A percentile compares a stretch with the other conserved stretches of the same genome.
Evolutionary conservation across 2,113 vertebrate species (phyloP).

Genomic region (Tachysurus fulvidraco): DNA sequence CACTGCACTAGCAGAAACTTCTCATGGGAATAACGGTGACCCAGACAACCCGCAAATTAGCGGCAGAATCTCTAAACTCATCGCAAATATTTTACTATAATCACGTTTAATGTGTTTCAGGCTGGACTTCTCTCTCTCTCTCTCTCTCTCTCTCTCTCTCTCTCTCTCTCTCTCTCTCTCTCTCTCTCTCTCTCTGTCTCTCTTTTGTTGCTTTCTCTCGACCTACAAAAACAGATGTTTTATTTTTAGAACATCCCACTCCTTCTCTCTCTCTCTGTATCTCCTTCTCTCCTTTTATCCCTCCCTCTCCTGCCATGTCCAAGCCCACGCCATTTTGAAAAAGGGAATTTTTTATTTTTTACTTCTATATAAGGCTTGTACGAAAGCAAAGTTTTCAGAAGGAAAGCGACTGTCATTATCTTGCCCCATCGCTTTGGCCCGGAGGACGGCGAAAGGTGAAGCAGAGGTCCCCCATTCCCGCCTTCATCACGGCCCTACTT

Average conservation of each 20-base stretch:
- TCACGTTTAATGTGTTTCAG: constrained; percentile 1
- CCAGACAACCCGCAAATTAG: background rate
- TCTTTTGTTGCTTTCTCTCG: constrained; percentile 36
- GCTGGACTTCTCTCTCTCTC: background rate
- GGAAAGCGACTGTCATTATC: constrained; percentile 42
- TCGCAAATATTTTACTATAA: constrained; percentile 1
- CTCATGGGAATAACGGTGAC: background rate
- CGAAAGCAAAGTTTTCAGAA: constrained; percentile 48
- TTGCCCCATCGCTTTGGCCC: constrained; percentile 42
- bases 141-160: constrained; percentile 20
- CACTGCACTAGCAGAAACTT: background rate
- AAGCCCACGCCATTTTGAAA: constrained; percentile 61
- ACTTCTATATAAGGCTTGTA: constrained; percentile 58
- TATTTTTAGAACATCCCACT: constrained; percentile 73
- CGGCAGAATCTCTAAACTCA: background rate
- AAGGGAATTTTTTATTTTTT: constrained; percentile 45
- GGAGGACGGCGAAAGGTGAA: constrained; percentile 12
- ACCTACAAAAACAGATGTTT: constrained; percentile 72
- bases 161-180: constrained; percentile 27
- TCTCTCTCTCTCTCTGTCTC: background rate
- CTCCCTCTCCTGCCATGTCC: constrained; percentile 28
- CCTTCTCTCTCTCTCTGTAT: background rate
- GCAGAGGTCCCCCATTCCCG: constrained; percentile 23
- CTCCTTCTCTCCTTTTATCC: constrained; percentile 2
- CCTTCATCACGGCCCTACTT: background rate